These are phyloP conservation scores for Channa striata DNA, from an alignment of 2,797 vertebrate species.

Conservation along the genomic window DNA sequence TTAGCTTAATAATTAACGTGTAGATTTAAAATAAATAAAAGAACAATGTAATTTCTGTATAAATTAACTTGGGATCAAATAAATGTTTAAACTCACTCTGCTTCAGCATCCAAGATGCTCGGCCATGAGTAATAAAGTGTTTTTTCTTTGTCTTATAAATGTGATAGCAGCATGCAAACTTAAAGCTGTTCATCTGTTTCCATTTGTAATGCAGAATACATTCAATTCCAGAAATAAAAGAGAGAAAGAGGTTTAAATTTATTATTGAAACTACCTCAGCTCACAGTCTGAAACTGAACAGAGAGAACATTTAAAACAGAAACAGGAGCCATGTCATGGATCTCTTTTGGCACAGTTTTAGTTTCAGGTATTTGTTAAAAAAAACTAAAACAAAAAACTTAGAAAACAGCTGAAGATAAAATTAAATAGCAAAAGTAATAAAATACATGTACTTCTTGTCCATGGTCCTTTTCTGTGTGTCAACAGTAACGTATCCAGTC, in stretches of 20 bases:
- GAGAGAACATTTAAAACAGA: constrained; percentile 36
- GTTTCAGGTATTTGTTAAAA: constrained; percentile 19
- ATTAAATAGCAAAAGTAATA: constrained; percentile 52
- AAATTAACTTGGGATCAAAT: too few species aligned
- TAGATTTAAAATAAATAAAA: too few species aligned
- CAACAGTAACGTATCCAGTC: constrained; percentile 46
- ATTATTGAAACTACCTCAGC: constrained; percentile 54
- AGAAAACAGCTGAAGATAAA: constrained; percentile 13
- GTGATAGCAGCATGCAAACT: too few species aligned
- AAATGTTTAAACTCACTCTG: too few species aligned
- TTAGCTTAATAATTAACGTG: too few species aligned
- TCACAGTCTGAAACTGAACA: constrained; percentile 45
- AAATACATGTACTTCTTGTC: constrained; percentile 16
- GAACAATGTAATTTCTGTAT: too few species aligned
- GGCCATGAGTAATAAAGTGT: too few species aligned
- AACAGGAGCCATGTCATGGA: constrained; percentile 38
- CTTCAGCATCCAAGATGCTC: too few species aligned
- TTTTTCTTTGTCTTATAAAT: too few species aligned
- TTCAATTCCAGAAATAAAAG: not conserved
- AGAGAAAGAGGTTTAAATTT: constrained; percentile 40
- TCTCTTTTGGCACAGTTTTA: constrained; percentile 71
- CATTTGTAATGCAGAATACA: not conserved
- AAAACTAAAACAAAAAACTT: not conserved
- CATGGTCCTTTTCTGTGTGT: constrained; percentile 36
- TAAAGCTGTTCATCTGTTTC: not conserved